Base-by-base conservation (phyloP, 37 sponge, comb jelly and placozoan species). In the Aphrocallistes beatrix region DNA sequence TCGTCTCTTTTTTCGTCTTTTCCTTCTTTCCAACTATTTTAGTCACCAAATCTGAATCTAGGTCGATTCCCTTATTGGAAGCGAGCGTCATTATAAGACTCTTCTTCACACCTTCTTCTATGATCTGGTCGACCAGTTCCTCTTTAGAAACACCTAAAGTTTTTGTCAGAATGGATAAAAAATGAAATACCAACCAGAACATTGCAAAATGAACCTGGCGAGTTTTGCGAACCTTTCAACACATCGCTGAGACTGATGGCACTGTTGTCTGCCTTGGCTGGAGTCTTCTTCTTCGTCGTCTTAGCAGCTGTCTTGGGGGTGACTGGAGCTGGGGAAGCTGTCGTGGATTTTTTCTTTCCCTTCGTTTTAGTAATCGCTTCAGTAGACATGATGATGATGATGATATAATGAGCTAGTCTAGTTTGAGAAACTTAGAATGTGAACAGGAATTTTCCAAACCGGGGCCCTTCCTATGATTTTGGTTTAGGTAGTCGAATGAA, bases 51-150 rank as follows among this genome's bases (percentile, higher is more conserved):
- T 60, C 75, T 19, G 75, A 60, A 25, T 60, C 75, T 60, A 60
- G n/a, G 75, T 60, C 75, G 1, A 60, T 3, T 32, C 75, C 75
- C n/a, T 60, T 60, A 25, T 25, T 60, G 21, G 6, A 25, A 3
- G 75, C 75, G 25, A 60, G 10, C 8, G 28, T 21, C n/a, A 25
- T 60, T 21, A 60, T 19, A 30, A 60, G 75, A 60, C n/a, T 60
- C n/a, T 60, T 60, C 75, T 60, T 60, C 75, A 60, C 6, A 25
- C n/a, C 75, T 13, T 60, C 75, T 60, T 60, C 75, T 3, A 60
- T 30, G 8, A 60, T 60, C 75, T 60, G 75, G 75, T 60, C 75
- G 25, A 60, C 75, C n/a, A 60, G 21, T 60, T 60, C 75, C n/a
- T 60, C 75, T 25, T 19, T 60, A 19, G 75, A 60, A 32, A 60